Base-by-base conservation (phyloP, 2,888 invertebrate genomes). In the Drosophila tanythrix region DNA sequence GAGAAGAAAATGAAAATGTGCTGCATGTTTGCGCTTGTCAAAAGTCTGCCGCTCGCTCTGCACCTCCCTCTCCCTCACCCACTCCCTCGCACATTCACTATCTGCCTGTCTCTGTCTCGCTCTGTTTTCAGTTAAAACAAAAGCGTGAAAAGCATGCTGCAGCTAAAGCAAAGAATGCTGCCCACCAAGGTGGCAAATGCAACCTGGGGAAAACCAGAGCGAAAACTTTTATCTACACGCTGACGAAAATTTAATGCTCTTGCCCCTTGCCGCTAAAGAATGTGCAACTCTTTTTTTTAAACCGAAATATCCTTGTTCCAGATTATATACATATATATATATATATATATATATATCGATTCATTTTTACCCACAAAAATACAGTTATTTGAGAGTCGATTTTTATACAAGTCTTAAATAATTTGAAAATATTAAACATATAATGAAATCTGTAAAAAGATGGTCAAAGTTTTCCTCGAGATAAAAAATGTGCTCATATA, bases 81-180 rank as follows among this genome's bases (percentile, higher is more conserved):
- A 4, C 13, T n/a, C 18, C 27, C 40, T n/a, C 25, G 11, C 36
- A 2, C 21, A 13, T 5, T 6, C 27, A 6, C 13, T 29, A 46
- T 25, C 46, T 25, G 15, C 4, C n/a, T 50, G 2, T 4, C 50
- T 11, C 36, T 13, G 6, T 15, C 11, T 6, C 21, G 21, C 13
- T 35, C 3, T 48, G 38, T 43, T 59, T 55, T 62, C 67, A 71
- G 65, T 46, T 76, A 68, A 77, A 81, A 85, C 89, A 89, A 84
- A 77, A 81, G 83, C 70, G 74, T 70, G 74, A 70, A 70, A 79
- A 55, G 68, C 68, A 48, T 55, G 69, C 52, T 18, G 31, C 48
- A 69, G 70, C 27, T 62, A 78, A 78, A 60, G 52, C 55, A 74
- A 69, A 58, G 70, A 38, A 65, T 74, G 70, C 43, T 53, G 75